A percentile compares a stretch with the other conserved stretches of the same genome.
phyloP scores from a whole-genome alignment of 2,797 vertebrate genomes.

The Anguilla anguilla region DNA sequence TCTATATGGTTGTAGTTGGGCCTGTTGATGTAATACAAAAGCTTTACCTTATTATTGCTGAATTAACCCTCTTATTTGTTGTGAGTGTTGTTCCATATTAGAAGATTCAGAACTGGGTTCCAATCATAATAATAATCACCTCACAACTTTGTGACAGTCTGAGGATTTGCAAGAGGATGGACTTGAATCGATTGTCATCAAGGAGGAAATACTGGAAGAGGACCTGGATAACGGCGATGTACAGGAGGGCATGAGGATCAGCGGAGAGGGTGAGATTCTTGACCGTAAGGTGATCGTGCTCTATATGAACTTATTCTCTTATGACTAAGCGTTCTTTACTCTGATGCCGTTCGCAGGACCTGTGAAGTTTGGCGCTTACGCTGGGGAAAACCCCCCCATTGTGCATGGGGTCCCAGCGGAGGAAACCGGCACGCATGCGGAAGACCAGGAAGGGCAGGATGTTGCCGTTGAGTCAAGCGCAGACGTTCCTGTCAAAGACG shows the following conservation, averaged over 20 bases:
- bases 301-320: not conserved
- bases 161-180: slow-evolving; percentile 56
- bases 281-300: not conserved
- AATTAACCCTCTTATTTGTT: not conserved
- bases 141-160: slow-evolving; percentile 22
- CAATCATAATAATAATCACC: not conserved
- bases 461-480: not conserved
- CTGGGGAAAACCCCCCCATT: slow-evolving; percentile 23
- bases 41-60: not conserved
- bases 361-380: slow-evolving; percentile 26
- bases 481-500: slow-evolving; percentile 20
- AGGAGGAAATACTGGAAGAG: slow-evolving; percentile 57
- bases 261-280: slow-evolving; percentile 26
- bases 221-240: slow-evolving; percentile 35
- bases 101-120: not conserved
- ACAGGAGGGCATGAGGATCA: slow-evolving; percentile 24
- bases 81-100: not conserved
- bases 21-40: not conserved
- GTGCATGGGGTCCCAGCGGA: slow-evolving; percentile 42
- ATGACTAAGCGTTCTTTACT: not conserved
- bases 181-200: slow-evolving; percentile 51
- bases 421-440: slow-evolving; percentile 49
- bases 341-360: not conserved
- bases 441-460: slow-evolving; percentile 39
- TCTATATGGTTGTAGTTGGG: not conserved